phyloP scores from a whole-genome alignment of 2,888 invertebrate genomes.

The Herminia tarsipennalis region DNA sequence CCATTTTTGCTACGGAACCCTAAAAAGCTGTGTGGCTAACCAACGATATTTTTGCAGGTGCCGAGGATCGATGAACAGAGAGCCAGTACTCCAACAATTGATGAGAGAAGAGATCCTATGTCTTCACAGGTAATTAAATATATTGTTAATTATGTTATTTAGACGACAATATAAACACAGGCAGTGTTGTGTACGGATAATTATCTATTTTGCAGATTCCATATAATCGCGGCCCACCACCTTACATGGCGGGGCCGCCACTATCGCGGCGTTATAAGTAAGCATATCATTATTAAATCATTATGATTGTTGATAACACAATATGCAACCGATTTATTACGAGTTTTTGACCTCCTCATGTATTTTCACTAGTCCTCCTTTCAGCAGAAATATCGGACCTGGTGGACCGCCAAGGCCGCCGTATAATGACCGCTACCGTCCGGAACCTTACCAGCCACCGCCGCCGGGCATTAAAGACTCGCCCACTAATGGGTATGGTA shows the following conservation, averaged over 20 bases:
- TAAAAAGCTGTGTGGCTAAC: neutral
- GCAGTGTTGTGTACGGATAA: neutral
- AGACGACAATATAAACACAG: neutral
- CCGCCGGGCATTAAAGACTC: conserved; percentile 87
- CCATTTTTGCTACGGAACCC: neutral
- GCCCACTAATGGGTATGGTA: conserved; percentile 74
- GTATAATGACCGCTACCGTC: conserved; percentile 61
- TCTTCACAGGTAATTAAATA: conserved; percentile 64
- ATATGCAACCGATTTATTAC: neutral
- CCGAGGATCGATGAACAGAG: conserved; percentile 86
- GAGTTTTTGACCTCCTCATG: conserved; percentile 2
- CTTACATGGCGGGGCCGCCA: conserved; percentile 61
- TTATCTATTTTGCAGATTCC: conserved; percentile 53
- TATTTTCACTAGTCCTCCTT: conserved; percentile 50
- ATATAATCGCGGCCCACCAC: conserved; percentile 65
- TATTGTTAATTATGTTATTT: neutral
- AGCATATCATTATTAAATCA: conserved; percentile 15
- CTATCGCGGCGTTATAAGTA: conserved; percentile 59
- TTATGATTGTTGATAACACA: no score
- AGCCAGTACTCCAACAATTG: conserved; percentile 90
- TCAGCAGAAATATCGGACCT: conserved; percentile 58
- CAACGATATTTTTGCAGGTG: conserved; percentile 45
- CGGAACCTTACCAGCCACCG: conserved; percentile 82
- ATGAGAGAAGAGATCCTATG: conserved; percentile 82
- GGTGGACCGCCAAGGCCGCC: conserved; percentile 47